A percentile compares a stretch with the other conserved stretches of the same genome.
These are phyloP conservation scores for Triplophysa yarkandensis DNA, from an alignment of 2,797 vertebrate genomes.

Conservation along the genomic window DNA sequence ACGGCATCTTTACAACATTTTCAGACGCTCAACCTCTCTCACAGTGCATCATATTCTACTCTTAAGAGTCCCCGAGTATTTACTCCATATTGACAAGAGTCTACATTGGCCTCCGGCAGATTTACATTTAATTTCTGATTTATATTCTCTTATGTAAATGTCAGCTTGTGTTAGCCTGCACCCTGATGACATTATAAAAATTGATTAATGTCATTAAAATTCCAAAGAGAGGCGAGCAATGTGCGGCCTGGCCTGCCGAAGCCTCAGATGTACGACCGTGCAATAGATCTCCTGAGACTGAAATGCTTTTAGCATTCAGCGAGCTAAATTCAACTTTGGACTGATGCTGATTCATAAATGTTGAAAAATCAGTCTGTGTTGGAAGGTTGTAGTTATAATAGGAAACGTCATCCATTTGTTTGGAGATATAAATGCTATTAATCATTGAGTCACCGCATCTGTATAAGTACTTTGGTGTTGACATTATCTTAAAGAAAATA, in stretches of 20 bases:
- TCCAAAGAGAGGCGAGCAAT: slow-evolving; percentile 50
- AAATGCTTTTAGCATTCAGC: slow-evolving; percentile 21
- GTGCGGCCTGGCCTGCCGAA: slow-evolving; percentile 17
- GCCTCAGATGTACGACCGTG: slow-evolving; percentile 3
- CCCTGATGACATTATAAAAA: slow-evolving; percentile 78
- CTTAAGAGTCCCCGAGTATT: slow-evolving; percentile 52
- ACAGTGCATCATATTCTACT: slow-evolving; percentile 41
- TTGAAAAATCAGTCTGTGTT: slow-evolving; percentile 22
- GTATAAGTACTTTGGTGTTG: not conserved
- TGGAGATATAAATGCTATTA: not conserved
- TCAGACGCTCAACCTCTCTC: slow-evolving; percentile 43
- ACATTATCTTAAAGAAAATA: not conserved
- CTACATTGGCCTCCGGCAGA: slow-evolving; percentile 69
- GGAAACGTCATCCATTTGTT: not conserved
- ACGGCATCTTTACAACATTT: slow-evolving; percentile 4
- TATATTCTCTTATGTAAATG: slow-evolving; percentile 82
- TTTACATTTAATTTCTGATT: slow-evolving; percentile 73
- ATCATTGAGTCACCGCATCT: not conserved
- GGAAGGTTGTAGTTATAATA: not conserved
- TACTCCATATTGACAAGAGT: slow-evolving; percentile 66
- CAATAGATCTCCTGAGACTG: slow-evolving; percentile 19
- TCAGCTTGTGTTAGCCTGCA: slow-evolving; percentile 71
- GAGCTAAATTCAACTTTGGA: slow-evolving; percentile 33
- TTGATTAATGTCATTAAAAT: slow-evolving; percentile 77
- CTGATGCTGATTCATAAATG: slow-evolving; percentile 30